phyloP scores from a whole-genome alignment of 1,140 invertebrate genomes.

The Eumaeus atala region DNA sequence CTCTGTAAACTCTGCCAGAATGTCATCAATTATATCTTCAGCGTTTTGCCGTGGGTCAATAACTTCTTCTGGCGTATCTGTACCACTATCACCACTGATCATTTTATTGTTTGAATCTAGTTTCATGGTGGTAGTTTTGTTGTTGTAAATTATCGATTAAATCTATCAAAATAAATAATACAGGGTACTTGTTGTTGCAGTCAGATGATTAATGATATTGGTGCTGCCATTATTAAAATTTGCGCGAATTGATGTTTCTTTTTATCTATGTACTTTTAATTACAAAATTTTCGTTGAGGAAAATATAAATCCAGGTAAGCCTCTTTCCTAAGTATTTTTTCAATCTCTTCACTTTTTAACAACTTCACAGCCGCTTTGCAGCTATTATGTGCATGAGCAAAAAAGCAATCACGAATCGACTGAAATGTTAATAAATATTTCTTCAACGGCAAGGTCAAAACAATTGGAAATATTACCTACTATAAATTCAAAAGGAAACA shows the following conservation, averaged over 20 bases:
- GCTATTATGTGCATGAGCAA: constrained; percentile 68
- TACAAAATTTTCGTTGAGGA: constrained; percentile 52
- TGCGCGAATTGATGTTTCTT: constrained; percentile 4
- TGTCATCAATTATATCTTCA: constrained; percentile 65
- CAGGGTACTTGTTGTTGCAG: constrained; percentile 31
- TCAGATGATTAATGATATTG: constrained; percentile 59
- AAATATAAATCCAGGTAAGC: constrained; percentile 69
- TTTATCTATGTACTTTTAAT: constrained; percentile 26
- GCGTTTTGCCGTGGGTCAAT: constrained; percentile 60
- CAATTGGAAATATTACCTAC: background rate
- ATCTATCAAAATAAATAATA: constrained; percentile 57
- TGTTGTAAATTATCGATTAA: constrained; percentile 44
- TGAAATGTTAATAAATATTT: constrained; percentile 32
- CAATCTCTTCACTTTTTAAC: constrained; percentile 65
- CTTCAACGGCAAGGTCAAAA: background rate
- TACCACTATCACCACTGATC: constrained; percentile 54
- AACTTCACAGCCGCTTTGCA: constrained; percentile 69
- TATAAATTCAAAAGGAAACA: background rate
- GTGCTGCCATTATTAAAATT: constrained; percentile 35
- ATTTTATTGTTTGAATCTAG: constrained; percentile 66
- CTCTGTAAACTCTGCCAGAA: constrained; percentile 62
- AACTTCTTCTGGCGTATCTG: constrained; percentile 54
- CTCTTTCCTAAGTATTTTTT: constrained; percentile 67
- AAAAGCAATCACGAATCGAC: constrained; percentile 69
- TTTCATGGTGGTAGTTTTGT: constrained; percentile 47